Evolutionary conservation across 2,888 invertebrate species (phyloP), one percentile per base, ranked within the genome.

Genomic region (Arrhopalites spinosus): DNA sequence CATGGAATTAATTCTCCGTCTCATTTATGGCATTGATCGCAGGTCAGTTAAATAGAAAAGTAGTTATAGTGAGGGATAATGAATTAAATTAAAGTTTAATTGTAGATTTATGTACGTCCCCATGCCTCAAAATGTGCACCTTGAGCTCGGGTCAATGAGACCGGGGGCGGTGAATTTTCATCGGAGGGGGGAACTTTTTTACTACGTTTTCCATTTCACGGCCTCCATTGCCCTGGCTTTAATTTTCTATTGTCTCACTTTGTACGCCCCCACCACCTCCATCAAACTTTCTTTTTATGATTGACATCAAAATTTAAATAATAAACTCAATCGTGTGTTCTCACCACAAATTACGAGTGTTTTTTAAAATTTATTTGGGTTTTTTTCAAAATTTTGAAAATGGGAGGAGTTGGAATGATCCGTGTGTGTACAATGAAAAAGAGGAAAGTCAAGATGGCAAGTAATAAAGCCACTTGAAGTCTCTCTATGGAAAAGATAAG

Each of bases 91-190:
- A 36, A 36, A 11, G 17, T 15, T 43, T 15, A 50, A 7, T 63
- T 30, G 0, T 59, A 77, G 77, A 36, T 70, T 68, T 50, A 77
- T 77, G 77, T 77, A 77, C 71, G 74, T 77, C 13, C 77, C 77
- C 11, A 71, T 77, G 2, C 69, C 74, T 3, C 77, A 74, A 43
- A 74, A 74, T 30, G 71, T 56, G 5, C 45, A 29, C 11, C 59
- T 74, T n/a, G 74, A 77, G 17, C 36, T 77, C 3, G 47, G 64
- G 1, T 61, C 70, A 11, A 20, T 77, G 17, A 63, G 77, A 43
- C 68, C 69, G 2, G 53, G 59, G 15, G 59, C 59, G 23, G 59
- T 59, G 25, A 74, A 66, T 45, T 70, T 64, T n/a, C 66, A 73
- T 27, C 43, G 69, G 23, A 29, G 77, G 13, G 77, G 74, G 15